phyloP scores from a whole-genome alignment of 2,888 invertebrate species.

The Rhamphomyia laevipes region DNA sequence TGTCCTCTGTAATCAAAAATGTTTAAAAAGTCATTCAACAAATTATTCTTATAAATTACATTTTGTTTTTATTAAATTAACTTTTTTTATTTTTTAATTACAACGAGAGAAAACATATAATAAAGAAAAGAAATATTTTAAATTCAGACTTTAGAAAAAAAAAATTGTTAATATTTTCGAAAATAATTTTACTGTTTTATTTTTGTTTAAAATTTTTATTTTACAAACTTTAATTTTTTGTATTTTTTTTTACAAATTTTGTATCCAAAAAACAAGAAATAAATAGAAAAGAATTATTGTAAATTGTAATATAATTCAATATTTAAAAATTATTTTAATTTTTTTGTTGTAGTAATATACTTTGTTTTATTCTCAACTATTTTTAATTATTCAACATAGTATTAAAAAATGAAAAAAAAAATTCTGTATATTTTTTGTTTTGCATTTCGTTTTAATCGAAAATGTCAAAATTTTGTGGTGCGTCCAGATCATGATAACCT shows the following conservation, averaged over 20 bases:
- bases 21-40: slow-evolving; percentile 9
- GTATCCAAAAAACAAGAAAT: too few species aligned
- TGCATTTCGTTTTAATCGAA: slow-evolving; percentile 39
- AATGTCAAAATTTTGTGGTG: slow-evolving; percentile 68
- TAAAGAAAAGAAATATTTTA: too few species aligned
- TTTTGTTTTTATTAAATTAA: slow-evolving; percentile 7
- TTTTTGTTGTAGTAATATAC: too few species aligned
- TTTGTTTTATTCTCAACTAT: too few species aligned
- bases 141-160: too few species aligned
- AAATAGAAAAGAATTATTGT: background rate
- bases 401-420: background rate
- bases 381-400: background rate
- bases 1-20: slow-evolving; percentile 55
- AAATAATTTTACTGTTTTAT: too few species aligned
- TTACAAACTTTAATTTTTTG: too few species aligned
- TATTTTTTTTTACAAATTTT: too few species aligned
- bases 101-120: too few species aligned
- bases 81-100: slow-evolving; percentile 8
- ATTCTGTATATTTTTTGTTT: background rate
- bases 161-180: too few species aligned
- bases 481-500: slow-evolving; percentile 85
- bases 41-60: slow-evolving; percentile 1
- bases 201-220: too few species aligned
- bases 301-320: too few species aligned
- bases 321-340: background rate